Percentiles rank a stretch among this genome's conserved stretches.
Conservation (phyloP, 2,113 vertebrate genomes). For the Mus spicilegus region DNA sequence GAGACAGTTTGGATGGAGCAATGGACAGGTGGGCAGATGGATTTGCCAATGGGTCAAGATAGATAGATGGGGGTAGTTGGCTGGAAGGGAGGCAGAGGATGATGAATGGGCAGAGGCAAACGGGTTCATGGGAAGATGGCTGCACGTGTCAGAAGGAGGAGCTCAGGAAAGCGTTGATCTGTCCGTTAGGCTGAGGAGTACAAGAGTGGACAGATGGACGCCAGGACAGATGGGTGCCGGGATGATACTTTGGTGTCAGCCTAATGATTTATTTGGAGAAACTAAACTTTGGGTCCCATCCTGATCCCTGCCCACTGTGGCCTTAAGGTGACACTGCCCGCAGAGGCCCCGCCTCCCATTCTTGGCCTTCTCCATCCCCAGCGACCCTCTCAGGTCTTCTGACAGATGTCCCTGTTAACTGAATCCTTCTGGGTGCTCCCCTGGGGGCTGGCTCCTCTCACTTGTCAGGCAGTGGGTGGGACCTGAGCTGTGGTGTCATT, state of each 20-base stretch:
- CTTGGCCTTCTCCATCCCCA: background rate
- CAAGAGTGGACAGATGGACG: background rate
- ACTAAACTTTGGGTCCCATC: background rate
- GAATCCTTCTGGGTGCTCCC: background rate
- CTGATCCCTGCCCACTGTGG: background rate
- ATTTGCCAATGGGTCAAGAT: background rate
- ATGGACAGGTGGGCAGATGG: background rate
- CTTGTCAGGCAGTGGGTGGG: background rate
- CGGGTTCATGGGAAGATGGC: background rate
- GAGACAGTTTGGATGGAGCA: background rate
- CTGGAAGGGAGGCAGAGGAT: no score
- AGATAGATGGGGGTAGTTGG: no score
- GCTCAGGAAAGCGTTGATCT: background rate
- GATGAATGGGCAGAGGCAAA: background rate
- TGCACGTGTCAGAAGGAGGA: background rate
- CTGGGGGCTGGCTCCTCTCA: background rate
- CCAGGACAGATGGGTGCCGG: background rate
- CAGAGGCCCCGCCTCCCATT: background rate
- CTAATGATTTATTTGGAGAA: conserved; percentile 40
- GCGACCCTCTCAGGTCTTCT: background rate
- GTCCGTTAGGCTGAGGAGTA: background rate
- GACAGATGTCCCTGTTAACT: background rate
- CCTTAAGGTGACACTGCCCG: background rate
- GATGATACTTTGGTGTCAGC: conserved; percentile 75
- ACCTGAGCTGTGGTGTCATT: background rate